Conservation (phyloP, 1,140 invertebrate species). For the Ceratina calcarata region DNA sequence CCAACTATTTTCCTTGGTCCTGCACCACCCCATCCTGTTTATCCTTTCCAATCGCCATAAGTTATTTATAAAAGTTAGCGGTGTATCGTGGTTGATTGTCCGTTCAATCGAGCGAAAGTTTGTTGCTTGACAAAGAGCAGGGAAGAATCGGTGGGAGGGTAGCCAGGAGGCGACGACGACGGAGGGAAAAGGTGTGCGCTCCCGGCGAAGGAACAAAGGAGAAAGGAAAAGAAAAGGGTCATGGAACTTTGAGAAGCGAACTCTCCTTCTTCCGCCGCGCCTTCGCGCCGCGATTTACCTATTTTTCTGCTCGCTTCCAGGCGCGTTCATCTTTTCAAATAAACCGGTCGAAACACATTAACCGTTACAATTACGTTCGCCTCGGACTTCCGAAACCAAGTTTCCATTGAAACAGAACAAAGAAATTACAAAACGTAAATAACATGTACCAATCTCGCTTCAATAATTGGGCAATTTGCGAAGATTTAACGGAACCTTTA, state of each 20-base stretch:
- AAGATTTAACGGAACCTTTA: too few species aligned
- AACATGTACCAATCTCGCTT: too few species aligned
- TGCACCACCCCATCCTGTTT: constrained; percentile 3
- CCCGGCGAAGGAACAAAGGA: too few species aligned
- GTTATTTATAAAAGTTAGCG: constrained; percentile 61
- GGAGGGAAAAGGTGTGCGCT: constrained; percentile 6
- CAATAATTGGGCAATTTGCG: too few species aligned
- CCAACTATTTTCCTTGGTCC: neutral
- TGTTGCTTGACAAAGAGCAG: constrained; percentile 50
- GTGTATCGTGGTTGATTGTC: constrained; percentile 46
- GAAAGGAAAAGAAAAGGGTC: constrained; percentile 11
- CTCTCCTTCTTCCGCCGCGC: neutral
- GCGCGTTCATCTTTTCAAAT: neutral
- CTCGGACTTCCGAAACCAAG: too few species aligned
- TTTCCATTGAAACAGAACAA: too few species aligned
- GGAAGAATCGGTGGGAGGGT: neutral
- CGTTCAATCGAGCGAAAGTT: constrained; percentile 53
- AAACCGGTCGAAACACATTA: constrained; percentile 22
- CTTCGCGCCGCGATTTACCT: constrained; percentile 13
- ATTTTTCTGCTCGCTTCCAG: neutral
- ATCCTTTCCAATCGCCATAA: constrained; percentile 35
- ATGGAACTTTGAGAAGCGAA: constrained; percentile 16
- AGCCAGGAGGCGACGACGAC: neutral
- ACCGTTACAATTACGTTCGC: neutral
- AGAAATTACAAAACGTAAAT: too few species aligned